Percentiles rank a stretch among this genome's conserved stretches.
These are phyloP conservation scores for Ploceus nigricollis DNA, from an alignment of 2,113 vertebrate genomes.

Conservation along the genomic window DNA sequence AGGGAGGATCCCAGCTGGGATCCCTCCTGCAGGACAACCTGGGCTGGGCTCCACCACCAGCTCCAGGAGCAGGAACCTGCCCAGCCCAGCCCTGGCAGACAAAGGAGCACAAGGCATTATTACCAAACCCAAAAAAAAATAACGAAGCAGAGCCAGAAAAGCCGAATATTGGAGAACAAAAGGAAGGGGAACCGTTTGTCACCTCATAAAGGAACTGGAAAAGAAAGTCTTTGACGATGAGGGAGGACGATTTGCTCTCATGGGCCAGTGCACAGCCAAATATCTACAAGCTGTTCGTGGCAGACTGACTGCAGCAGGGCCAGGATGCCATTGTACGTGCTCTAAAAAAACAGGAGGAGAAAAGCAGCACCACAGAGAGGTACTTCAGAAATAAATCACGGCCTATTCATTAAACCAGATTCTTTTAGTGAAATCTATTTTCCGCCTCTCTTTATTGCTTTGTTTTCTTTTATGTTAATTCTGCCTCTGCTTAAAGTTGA, in stretches of 20 bases:
- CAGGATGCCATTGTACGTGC: constrained; percentile 19
- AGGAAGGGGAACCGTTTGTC: constrained; percentile 26
- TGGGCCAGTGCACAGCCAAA: constrained; percentile 70
- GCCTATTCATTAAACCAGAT: constrained; percentile 39
- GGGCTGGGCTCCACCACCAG: neutral
- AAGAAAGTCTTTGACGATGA: constrained; percentile 55
- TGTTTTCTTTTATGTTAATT: constrained; percentile 53
- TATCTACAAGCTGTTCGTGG: constrained; percentile 56
- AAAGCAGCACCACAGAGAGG: neutral
- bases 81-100: neutral
- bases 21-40: neutral
- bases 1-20: neutral
- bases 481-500: constrained; percentile 37
- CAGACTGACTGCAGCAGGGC: constrained; percentile 47
- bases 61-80: neutral
- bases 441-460: neutral
- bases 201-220: constrained; percentile 31
- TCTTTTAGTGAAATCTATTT: constrained; percentile 18
- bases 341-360: neutral
- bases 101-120: neutral
- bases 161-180: neutral
- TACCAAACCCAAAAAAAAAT: neutral
- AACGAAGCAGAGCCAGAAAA: neutral
- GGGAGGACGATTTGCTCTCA: constrained; percentile 66
- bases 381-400: constrained; percentile 44